Evolutionary conservation across 2,113 vertebrate genomes (phyloP), one percentile per base, ranked within the genome.

Genomic region (Cyprinodon variegatus): DNA sequence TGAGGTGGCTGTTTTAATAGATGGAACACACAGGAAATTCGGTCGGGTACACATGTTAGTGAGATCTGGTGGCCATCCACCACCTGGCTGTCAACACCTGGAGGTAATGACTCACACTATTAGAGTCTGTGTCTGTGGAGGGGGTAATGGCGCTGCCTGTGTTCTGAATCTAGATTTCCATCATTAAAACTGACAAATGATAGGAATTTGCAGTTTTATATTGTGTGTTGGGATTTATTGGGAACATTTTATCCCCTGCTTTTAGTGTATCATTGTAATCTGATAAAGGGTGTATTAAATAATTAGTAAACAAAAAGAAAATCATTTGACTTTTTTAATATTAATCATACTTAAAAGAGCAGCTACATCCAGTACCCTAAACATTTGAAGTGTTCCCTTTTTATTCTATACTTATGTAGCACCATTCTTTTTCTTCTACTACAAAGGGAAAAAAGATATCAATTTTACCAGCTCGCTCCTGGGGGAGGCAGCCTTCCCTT

Each of bases 81-180:
- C 81, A 82, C 78, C 81, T 88, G 83, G 72, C 64, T 61, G n/a
- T 43, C 67, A 48, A 75, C 81, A 83, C 78, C 78, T 85, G 86
- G 60, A 84, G 74, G 48, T 68, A 80, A 68, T 89, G 86, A 85
- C 72, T 85, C 82, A 73, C 70, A 37, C 61, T 65, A 59, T 78
- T 43, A 66, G 43, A 3, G 62, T 62, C 22, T 41, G 1, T 70
- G 50, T 71, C 37, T 50, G 22, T 50, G 46, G 8, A 45, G 48
- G 15, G 5, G 36, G 38, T 22, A 36, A 61, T 60, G 22, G 41
- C 70, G 8, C 36, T 59, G n/a, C 13, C 6, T 50, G 4, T 0
- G 3, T 62, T 65, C 20, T 37, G 59, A 75, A 67, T 74, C 36
- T 59, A 20, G 74, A 72, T 59, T 80, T 72, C 64, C 38, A 41